Percentiles rank a stretch among this genome's conserved stretches.
Conservation (phyloP, 2,888 invertebrate genomes). For the Tetheella fluctuosa region DNA sequence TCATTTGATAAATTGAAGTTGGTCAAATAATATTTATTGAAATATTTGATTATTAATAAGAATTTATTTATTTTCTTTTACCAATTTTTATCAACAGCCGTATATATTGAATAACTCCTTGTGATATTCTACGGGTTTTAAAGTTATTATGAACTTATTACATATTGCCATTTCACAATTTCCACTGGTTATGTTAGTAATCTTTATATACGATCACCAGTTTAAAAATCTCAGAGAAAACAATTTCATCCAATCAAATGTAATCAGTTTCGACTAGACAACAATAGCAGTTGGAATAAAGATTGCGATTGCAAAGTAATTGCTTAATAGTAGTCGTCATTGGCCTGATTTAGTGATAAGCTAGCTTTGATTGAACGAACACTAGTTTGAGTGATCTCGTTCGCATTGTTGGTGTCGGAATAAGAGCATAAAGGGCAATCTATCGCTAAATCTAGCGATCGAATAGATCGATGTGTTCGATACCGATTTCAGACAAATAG, state of each 20-base stretch:
- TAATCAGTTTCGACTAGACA: background rate
- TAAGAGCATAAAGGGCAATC: background rate
- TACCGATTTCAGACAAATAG: background rate
- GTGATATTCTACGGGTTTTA: too few species aligned
- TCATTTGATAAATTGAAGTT: too few species aligned
- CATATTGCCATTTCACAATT: background rate
- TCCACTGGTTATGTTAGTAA: background rate
- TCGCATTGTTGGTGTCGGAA: background rate
- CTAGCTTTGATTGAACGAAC: background rate
- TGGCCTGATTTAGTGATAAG: background rate
- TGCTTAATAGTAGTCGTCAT: background rate
- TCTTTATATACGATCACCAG: background rate
- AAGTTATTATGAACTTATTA: too few species aligned
- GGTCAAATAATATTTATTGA: too few species aligned
- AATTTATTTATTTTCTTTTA: too few species aligned
- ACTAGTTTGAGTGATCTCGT: background rate
- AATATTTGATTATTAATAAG: too few species aligned
- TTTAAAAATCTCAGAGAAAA: background rate
- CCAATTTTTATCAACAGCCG: too few species aligned
- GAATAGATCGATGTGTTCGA: background rate
- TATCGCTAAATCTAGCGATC: conserved; percentile 4
- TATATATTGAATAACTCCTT: too few species aligned
- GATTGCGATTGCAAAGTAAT: conserved; percentile 6
- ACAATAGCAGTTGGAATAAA: conserved; percentile 6
- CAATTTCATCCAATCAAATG: conserved; percentile 3